Base-by-base conservation (phyloP, 1,140 invertebrate genomes). In the Bicyclus anynana region DNA sequence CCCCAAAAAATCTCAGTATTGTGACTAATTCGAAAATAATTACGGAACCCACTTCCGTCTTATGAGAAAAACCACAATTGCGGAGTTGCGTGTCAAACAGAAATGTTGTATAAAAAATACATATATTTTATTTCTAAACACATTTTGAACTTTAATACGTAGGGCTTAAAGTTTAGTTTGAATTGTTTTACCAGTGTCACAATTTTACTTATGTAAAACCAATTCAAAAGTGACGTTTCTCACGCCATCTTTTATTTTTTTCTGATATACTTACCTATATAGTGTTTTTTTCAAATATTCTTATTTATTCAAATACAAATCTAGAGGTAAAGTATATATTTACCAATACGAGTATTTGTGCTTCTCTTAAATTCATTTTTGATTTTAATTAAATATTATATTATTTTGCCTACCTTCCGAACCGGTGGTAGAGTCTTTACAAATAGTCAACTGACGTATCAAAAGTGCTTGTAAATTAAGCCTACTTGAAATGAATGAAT, bases 11-110 rank as follows among this genome's bases (percentile, higher is more conserved):
- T 74, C 70, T 72, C 65, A 75, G 65, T 68, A 72, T 77, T 72
- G 68, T 67, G 70, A 75, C 73, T 84, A 81, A 84, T 84, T 75
- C 70, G 72, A 74, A 84, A 66, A 81, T 84, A 84, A 84, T 81
- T 81, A 77, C 62, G 69, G 59, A 56, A 60, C 50, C 65, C 52
- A 65, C 77, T 81, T 80, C 78, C 77, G 74, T 70, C 69, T 70
- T 61, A 60, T 65, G 66, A 71, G 69, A 81, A 77, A 79, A 82
- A 75, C 68, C 74, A 70, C 75, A 81, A 81, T 81, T 76, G 71
- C 71, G 33, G 27, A 26, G 62, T 84, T 79, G 80, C 80, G 80
- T 84, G 78, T 58, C 59, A 59, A 54, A 57, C 51, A 69, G 64
- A 73, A 74, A 80, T 40, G 65, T 55, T 55, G 29, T 40, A 20